A percentile compares a stretch with the other conserved stretches of the same genome.
Conservation (phyloP, 2,888 invertebrate genomes). For the Oxycera nigricornis region DNA sequence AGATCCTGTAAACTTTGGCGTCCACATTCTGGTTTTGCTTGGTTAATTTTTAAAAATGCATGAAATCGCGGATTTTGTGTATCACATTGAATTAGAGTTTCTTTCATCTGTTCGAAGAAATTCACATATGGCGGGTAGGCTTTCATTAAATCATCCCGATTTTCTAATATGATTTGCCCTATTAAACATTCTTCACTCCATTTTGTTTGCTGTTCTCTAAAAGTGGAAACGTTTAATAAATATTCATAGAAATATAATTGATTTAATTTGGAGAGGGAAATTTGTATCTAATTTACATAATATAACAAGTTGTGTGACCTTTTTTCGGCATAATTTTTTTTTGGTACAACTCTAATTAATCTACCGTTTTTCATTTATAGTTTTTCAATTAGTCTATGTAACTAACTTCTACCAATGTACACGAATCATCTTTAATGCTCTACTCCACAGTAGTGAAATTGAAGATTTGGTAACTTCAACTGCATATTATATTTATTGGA, state of each 20-base stretch:
- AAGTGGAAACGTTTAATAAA: not conserved
- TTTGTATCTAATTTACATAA: no score
- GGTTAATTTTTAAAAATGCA: conserved; percentile 96
- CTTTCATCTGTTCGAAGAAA: conserved; percentile 97
- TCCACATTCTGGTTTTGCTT: conserved; percentile 94
- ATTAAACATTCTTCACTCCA: conserved; percentile 90
- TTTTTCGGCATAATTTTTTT: no score
- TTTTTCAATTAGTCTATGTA: no score
- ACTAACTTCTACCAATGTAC: no score
- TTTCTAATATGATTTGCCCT: conserved; percentile 87
- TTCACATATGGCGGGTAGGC: conserved; percentile 98
- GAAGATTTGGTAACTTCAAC: no score
- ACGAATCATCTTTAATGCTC: no score
- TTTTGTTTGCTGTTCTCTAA: conserved; percentile 60
- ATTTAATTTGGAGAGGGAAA: conserved; percentile 15
- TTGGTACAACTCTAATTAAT: no score
- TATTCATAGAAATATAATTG: conserved; percentile 8
- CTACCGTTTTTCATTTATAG: no score
- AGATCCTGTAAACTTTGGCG: conserved; percentile 95
- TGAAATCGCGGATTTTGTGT: conserved; percentile 94
- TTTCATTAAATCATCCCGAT: conserved; percentile 86
- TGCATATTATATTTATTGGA: no score
- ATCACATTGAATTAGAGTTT: conserved; percentile 90
- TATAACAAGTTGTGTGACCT: no score
- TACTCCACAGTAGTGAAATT: no score